Conservation (phyloP, 2,888 invertebrate genomes). For the Amiota communis region DNA sequence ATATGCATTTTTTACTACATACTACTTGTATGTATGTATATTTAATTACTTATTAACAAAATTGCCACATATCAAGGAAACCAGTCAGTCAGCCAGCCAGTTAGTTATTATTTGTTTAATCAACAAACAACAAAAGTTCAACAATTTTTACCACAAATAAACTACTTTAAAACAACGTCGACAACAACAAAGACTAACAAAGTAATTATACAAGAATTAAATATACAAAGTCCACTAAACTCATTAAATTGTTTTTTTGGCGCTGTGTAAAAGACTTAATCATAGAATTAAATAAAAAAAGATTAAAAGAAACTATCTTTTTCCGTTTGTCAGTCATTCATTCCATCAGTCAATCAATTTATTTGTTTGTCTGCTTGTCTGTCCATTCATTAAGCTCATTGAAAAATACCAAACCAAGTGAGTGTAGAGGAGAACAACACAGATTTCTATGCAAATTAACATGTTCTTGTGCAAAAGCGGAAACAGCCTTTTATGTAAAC, state of each 20-base stretch:
- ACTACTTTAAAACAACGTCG: neutral
- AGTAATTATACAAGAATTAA: neutral
- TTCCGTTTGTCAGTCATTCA: neutral
- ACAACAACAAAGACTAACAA: neutral
- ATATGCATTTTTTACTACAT: neutral
- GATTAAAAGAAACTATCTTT: constrained; percentile 20
- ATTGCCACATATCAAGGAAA: neutral
- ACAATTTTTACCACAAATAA: neutral
- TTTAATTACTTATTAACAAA: neutral
- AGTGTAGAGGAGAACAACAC: neutral
- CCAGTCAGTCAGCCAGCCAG: too few relatives aligned
- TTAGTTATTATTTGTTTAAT: neutral
- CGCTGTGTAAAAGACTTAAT: constrained; percentile 36
- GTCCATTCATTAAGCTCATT: too few relatives aligned
- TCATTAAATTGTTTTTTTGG: constrained; percentile 11
- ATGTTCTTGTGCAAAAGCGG: constrained; percentile 50
- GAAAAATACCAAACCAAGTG: too few relatives aligned
- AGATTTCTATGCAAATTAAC: constrained; percentile 54
- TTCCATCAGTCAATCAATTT: too few relatives aligned
- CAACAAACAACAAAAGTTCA: neutral
- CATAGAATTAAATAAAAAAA: constrained; percentile 44
- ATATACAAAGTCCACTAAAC: too few relatives aligned
- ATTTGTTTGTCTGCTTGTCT: too few relatives aligned
- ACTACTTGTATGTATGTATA: neutral
- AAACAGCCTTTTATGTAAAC: constrained; percentile 50